Evolutionary conservation across 2,797 vertebrate genomes (phyloP).

Genomic region (Sebastes hopkinsi): DNA sequence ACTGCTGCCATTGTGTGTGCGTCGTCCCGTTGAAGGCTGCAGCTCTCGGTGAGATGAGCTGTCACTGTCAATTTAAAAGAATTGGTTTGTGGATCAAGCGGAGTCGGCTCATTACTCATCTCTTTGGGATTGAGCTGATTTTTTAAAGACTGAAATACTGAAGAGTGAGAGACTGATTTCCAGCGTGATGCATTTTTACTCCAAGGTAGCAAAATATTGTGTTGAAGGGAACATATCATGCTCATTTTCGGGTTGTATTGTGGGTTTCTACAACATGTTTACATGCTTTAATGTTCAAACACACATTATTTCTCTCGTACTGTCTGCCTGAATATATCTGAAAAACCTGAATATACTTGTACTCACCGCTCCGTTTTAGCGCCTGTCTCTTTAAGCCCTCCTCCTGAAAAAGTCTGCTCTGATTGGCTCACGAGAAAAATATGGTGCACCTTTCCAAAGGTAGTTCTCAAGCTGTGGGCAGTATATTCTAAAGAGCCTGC

Average conservation of each 20-base stretch:
- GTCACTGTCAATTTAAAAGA: constrained; percentile 19
- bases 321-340: no score
- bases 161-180: not conserved
- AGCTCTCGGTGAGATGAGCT: constrained; percentile 21
- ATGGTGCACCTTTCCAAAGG: no score
- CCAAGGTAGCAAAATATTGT: not conserved
- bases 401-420: no score
- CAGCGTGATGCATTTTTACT: not conserved
- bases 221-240: not conserved
- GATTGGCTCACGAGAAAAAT: no score
- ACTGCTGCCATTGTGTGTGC: not conserved
- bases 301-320: no score
- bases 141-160: not conserved
- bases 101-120: not conserved
- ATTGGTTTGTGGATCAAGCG: constrained; percentile 8
- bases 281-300: no score
- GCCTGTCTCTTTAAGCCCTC: accelerated
- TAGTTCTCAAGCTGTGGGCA: no score
- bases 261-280: no score
- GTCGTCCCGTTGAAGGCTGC: not conserved
- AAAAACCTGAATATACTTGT: no score
- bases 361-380: no score
- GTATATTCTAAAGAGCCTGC: no score
- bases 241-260: no score
- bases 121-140: not conserved